Percentiles rank a stretch among this genome's conserved stretches.
These are phyloP conservation scores for Champsocephalus gunnari DNA, from an alignment of 2,797 vertebrate genomes.

Conservation along the genomic window DNA sequence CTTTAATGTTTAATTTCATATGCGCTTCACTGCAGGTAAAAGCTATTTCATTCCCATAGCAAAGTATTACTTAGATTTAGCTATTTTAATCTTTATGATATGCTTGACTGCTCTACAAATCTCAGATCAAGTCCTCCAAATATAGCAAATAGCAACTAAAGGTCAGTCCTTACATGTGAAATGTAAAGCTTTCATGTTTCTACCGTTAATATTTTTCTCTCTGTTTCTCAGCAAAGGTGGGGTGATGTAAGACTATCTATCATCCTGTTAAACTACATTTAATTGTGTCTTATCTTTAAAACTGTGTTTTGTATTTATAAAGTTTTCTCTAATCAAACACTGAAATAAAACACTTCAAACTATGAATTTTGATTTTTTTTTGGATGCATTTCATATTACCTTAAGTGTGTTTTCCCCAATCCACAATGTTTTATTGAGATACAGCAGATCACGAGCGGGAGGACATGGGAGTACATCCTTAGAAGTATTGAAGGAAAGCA, in stretches of 20 bases:
- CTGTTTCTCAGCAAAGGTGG: constrained; percentile 6
- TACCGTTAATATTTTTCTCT: constrained; percentile 1
- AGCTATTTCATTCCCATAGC: not conserved
- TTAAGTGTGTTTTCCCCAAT: not conserved
- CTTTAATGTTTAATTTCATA: constrained; percentile 3
- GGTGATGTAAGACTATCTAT: constrained; percentile 12
- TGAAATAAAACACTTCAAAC: not conserved
- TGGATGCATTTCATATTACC: not conserved
- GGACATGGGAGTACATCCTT: not conserved
- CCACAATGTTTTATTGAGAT: not conserved
- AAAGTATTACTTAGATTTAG: not conserved
- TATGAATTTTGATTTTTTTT: not conserved
- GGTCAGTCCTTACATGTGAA: not conserved
- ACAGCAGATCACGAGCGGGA: not conserved
- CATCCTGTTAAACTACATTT: constrained; percentile 23
- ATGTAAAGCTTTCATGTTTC: not conserved
- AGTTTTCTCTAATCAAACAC: constrained; percentile 19
- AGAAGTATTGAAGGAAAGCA: not conserved
- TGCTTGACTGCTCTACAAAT: not conserved
- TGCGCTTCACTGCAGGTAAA: constrained; percentile 10
- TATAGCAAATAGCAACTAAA: not conserved
- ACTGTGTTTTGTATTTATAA: not conserved
- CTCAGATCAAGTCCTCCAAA: not conserved
- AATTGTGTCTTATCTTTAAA: constrained; percentile 5
- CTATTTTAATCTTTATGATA: not conserved